Conservation (phyloP, 2,888 invertebrate species). For the Branchellion lobata region DNA sequence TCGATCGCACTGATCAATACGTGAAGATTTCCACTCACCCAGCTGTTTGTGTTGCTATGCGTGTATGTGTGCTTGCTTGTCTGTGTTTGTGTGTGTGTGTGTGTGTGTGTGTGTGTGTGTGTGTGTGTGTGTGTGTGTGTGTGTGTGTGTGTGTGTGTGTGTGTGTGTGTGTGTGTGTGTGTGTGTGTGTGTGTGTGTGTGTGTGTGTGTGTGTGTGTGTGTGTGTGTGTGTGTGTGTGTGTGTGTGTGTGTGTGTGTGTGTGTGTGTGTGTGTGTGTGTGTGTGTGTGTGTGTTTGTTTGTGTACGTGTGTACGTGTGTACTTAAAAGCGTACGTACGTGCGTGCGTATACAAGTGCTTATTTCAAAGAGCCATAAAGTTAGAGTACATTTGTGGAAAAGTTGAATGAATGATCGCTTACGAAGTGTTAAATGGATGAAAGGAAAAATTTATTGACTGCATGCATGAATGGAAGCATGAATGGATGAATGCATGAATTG, state of each 20-base stretch:
- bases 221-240: constrained; percentile 23
- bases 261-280: constrained; percentile 30
- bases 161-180: constrained; percentile 21
- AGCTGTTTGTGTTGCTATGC: not conserved
- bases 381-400: too few relatives aligned
- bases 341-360: too few relatives aligned
- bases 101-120: constrained; percentile 37
- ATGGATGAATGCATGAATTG: too few relatives aligned
- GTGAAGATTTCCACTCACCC: not conserved
- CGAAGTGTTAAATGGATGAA: too few relatives aligned
- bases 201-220: constrained; percentile 38
- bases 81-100: constrained; percentile 28
- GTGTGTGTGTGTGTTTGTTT: constrained; percentile 18
- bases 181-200: constrained; percentile 32
- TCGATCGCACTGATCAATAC: not conserved
- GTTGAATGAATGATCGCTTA: too few relatives aligned
- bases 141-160: constrained; percentile 26
- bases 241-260: constrained; percentile 33
- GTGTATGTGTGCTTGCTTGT: constrained; percentile 4
- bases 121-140: constrained; percentile 31
- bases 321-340: too few relatives aligned
- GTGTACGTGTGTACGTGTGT: too few relatives aligned
- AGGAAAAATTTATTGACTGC: too few relatives aligned
- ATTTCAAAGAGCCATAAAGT: too few relatives aligned
- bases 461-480: too few relatives aligned